Base-by-base conservation (phyloP, 2,888 invertebrate genomes). In the Dorcus hopei region DNA sequence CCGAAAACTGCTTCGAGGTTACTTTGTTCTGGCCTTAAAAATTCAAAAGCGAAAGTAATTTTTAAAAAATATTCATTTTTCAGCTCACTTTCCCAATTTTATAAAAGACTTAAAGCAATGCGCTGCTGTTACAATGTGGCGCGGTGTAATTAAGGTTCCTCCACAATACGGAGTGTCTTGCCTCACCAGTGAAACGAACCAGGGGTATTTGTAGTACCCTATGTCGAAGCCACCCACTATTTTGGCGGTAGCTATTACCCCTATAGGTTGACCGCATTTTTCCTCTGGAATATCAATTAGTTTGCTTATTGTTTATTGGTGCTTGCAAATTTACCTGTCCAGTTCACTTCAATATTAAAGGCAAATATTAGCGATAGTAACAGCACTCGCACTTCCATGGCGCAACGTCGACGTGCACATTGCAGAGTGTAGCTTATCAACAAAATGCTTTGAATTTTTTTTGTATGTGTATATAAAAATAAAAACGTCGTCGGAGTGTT, bases 141-240 rank as follows among this genome's bases (percentile, higher is more conserved):
- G 70, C 7, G 72, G 67, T 0, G 69, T 72, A 54, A 79, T 73
- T 26, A 78, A 63, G 3, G 75, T 70, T 8, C 74, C 77, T 3
- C 78, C 79, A 63, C 79, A 79, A 2, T 65, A 63, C 9, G 38
- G 43, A 3, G 74, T 68, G 16, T 68, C 67, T 8, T 70, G 59
- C 16, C 65, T 57, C 1, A 70, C 64, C 2, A 79, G 59, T 3
- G 73, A 73, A 9, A 71, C 76, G 60, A 71, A 79, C 79, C 79
- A 79, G 1, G 77, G 76, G 61, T 78, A 78, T 54, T 75, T 73
- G 55, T 74, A 75, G 54, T 74, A 78, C 2, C 77, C 78, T 3
- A 78, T 64, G 55, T 75, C 76, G 49, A 75, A 75, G 3, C 79
- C 79, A 6, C 72, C 72, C n/a, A 78, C 75, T 8, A 79, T 74